These are phyloP conservation scores for Gorsachius magnificus DNA, from an alignment of 2,797 vertebrate genomes.

Conservation along the genomic window DNA sequence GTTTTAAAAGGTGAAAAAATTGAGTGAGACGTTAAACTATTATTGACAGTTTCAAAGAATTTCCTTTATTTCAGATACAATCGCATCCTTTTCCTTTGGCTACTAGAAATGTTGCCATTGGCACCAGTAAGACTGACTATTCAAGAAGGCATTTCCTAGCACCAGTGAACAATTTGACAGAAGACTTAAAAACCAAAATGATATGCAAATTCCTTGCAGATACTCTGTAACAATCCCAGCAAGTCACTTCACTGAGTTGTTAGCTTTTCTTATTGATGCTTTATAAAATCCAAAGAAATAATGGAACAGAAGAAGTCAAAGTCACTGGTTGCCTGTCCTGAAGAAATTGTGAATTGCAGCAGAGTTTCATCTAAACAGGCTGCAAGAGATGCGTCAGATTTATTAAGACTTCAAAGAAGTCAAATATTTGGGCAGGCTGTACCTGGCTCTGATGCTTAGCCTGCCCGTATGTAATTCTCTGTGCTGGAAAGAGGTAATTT, in stretches of 20 bases:
- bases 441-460: not conserved
- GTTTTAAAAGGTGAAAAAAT: not conserved
- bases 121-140: not conserved
- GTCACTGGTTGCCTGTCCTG: not conserved
- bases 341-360: not conserved
- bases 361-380: not conserved
- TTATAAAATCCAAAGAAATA: not conserved
- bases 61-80: not conserved
- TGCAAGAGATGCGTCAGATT: not conserved
- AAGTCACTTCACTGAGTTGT: not conserved
- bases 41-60: not conserved
- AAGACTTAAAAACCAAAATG: not conserved
- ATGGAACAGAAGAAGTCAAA: not conserved
- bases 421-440: not conserved
- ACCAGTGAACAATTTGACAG: not conserved
- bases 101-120: not conserved
- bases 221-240: not conserved
- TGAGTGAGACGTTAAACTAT: not conserved
- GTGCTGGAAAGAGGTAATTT: not conserved
- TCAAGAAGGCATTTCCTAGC: not conserved
- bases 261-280: not conserved
- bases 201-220: not conserved
- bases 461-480: not conserved
- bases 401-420: not conserved
- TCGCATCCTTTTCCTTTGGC: not conserved